phyloP scores from a whole-genome alignment of 2,797 vertebrate genomes.

The Helarctos malayanus region DNA sequence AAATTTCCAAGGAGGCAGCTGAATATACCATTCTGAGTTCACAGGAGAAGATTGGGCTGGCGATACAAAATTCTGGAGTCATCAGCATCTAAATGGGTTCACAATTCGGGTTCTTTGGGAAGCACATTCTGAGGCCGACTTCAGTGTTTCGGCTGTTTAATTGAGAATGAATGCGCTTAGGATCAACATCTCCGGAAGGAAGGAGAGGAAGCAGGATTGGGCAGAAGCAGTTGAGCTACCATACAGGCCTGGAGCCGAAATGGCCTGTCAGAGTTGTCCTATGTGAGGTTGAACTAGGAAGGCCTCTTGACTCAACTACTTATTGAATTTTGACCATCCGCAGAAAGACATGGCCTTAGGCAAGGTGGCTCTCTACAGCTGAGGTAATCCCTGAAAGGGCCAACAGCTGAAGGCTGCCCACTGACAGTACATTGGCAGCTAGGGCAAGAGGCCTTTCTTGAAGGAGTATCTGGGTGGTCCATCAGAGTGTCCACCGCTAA shows the following conservation, averaged over 20 bases:
- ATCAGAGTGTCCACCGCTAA: rapidly evolving
- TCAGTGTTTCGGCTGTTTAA: neutral
- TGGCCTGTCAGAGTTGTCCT: neutral
- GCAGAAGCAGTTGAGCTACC: neutral
- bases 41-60: neutral
- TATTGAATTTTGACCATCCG: too few species aligned
- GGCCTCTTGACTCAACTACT: neutral
- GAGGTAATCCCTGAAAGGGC: neutral
- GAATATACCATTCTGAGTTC: neutral
- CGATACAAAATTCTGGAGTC: neutral
- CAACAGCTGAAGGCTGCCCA: neutral
- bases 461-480: neutral
- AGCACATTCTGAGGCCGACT: neutral
- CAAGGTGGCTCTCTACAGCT: neutral
- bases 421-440: neutral
- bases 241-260: neutral
- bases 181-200: neutral
- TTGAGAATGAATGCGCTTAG: neutral
- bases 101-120: neutral
- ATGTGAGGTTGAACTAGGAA: neutral
- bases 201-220: neutral
- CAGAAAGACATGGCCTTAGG: neutral
- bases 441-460: neutral
- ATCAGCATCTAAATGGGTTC: neutral
- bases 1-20: neutral